Evolutionary conservation across 1,140 invertebrate species (phyloP).

Genomic region (Caenorhabditis latens): DNA sequence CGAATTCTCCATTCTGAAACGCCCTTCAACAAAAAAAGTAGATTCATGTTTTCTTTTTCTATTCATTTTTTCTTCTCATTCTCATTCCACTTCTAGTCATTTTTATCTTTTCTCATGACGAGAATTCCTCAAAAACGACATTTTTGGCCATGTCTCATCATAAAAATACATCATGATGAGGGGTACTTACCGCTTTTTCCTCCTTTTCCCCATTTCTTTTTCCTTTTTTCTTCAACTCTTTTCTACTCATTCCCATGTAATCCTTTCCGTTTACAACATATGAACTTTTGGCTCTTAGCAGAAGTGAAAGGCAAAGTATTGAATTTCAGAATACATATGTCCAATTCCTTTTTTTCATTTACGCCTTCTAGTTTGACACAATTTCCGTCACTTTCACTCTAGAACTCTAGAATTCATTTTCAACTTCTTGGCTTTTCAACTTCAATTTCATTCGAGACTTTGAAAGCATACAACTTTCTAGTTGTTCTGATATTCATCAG

Average conservation of each 20-base stretch:
- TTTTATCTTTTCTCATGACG: constrained; percentile 35
- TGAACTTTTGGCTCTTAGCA: constrained; percentile 19
- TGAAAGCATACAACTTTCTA: too few species aligned
- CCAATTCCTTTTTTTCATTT: background rate
- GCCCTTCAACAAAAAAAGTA: background rate
- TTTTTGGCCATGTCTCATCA: constrained; percentile 41
- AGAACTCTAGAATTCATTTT: too few species aligned
- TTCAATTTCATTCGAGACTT: too few species aligned
- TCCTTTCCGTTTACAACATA: constrained; percentile 45
- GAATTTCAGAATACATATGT: constrained; percentile 23
- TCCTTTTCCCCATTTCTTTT: background rate
- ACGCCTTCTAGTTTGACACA: background rate
- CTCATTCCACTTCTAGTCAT: background rate
- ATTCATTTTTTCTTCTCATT: background rate
- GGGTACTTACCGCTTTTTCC: constrained; percentile 55
- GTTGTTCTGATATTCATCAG: too few species aligned
- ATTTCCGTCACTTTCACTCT: too few species aligned
- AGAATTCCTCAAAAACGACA: background rate
- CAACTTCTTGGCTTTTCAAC: too few species aligned
- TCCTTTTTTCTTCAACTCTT: background rate
- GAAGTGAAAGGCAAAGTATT: background rate
- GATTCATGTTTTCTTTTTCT: background rate
- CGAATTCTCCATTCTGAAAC: background rate
- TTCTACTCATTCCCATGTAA: constrained; percentile 39
- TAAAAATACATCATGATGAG: constrained; percentile 53